Base-by-base conservation (phyloP, 2,113 vertebrate genomes). In the Eurypyga helias region DNA sequence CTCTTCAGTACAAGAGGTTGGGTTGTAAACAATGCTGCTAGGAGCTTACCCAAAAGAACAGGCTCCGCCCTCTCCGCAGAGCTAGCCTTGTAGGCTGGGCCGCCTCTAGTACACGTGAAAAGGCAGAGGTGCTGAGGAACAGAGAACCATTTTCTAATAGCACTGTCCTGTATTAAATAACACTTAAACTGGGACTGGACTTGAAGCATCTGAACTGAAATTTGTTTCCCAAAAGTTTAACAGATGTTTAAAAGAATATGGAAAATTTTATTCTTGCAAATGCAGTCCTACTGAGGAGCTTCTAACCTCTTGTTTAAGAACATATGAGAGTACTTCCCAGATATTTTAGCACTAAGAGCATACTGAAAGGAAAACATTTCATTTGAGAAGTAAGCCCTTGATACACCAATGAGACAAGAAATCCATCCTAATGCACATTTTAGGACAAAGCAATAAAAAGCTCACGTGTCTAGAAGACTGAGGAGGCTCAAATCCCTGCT, bases 361-460 rank as follows among this genome's bases (percentile, higher is more conserved):
- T 25, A 51, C 64, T 51, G n/a, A 20, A 92, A 71, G 21, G 67
- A 86, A 93, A 89, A 69, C 81, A 73, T 83, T 95, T 94, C 64
- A 70, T 97, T 92, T 78, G 49, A 75, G 65, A 90, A 75, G 16
- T 94, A 94, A 92, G 86, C 90, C 33, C 65, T 54, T 45, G 43
- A 88, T 79, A 41, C 66, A 41, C 34, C 71, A 34, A 83, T 84
- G 89, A 82, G 55, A 64, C n/a, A 51, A 54, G 64, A 76, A 87
- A 71, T 65, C 77, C 36, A 76, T 80, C 71, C 62, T 67, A 83
- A 78, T 90, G 69, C 66, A 51, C 1, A 1, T 88, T 85, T n/a
- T n/a, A 85, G 93, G 71, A 87, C 90, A 84, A 89, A 85, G 58
- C 73, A 90, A 54, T 83, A 85, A 81, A 72, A 72, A 55, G 6